Conservation (phyloP, 2,888 invertebrate genomes). For the Drosophila sordidula region DNA sequence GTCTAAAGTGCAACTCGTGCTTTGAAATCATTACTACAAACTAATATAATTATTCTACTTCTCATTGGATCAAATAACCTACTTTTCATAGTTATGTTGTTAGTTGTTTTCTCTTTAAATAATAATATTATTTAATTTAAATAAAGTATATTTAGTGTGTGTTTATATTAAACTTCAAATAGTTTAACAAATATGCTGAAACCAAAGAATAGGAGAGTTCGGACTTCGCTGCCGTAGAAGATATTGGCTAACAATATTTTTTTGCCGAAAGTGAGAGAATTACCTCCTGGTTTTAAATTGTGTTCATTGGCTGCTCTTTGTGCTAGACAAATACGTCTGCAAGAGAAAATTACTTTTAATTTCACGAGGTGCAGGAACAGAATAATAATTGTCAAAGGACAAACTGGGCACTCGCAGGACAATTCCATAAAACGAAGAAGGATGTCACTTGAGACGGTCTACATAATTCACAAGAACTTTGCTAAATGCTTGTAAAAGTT, state of each 20-base stretch:
- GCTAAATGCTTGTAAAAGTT: constrained; percentile 73
- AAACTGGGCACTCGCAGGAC: constrained; percentile 34
- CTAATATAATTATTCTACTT: too few relatives aligned
- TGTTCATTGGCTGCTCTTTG: constrained; percentile 27
- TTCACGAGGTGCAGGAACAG: constrained; percentile 58
- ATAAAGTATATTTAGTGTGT: too few relatives aligned
- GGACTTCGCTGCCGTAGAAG: not conserved
- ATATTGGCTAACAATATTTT: too few relatives aligned
- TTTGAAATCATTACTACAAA: constrained; percentile 29
- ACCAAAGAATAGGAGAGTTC: too few relatives aligned
- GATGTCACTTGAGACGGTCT: constrained; percentile 74
- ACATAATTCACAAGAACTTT: constrained; percentile 63
- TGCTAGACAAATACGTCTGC: constrained; percentile 58
- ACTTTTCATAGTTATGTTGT: not conserved
- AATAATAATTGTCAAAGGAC: constrained; percentile 68
- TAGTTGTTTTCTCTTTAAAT: too few relatives aligned
- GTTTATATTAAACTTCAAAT: too few relatives aligned
- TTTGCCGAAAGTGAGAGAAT: too few relatives aligned
- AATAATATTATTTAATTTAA: too few relatives aligned
- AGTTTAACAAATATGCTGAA: too few relatives aligned
- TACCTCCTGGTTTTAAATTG: not conserved
- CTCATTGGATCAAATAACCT: too few relatives aligned
- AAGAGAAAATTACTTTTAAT: constrained; percentile 66
- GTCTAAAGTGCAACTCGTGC: constrained; percentile 32
- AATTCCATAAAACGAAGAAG: constrained; percentile 60